phyloP scores from a whole-genome alignment of 2,113 vertebrate species.

The Catagonus wagneri region DNA sequence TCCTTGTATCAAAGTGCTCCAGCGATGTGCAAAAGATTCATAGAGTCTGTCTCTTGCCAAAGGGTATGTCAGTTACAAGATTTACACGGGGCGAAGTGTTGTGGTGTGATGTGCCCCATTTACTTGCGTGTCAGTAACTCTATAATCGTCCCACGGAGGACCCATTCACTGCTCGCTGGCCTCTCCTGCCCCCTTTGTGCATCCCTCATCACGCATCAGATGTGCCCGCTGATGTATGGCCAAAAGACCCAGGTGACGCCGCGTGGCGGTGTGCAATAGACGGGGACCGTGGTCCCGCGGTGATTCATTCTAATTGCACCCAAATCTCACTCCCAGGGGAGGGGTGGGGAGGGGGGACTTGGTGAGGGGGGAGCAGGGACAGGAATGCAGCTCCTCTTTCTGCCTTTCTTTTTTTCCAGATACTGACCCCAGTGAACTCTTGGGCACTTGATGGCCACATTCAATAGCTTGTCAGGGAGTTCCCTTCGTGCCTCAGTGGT shows the following conservation, averaged over 20 bases:
- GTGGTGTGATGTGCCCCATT: slow-evolving; percentile 63
- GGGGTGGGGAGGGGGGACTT: too few relatives aligned
- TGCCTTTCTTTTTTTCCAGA: slow-evolving; percentile 72
- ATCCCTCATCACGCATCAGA: slow-evolving; percentile 23
- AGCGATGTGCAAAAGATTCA: slow-evolving; percentile 73
- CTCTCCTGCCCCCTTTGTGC: slow-evolving; percentile 8
- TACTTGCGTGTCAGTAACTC: slow-evolving; percentile 54
- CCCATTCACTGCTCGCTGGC: slow-evolving; percentile 45
- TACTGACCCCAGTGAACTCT: slow-evolving; percentile 71
- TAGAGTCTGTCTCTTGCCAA: slow-evolving; percentile 73
- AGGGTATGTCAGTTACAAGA: slow-evolving; percentile 70
- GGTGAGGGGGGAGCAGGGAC: slow-evolving; percentile 26
- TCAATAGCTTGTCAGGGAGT: slow-evolving; percentile 84
- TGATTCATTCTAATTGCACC: slow-evolving; percentile 65
- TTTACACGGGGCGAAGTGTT: slow-evolving; percentile 59
- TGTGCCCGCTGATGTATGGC: slow-evolving; percentile 34
- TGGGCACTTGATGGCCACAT: slow-evolving; percentile 78
- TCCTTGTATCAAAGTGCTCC: slow-evolving; percentile 72
- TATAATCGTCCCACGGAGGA: slow-evolving; percentile 15
- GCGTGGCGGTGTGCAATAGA: background rate
- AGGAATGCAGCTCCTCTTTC: background rate
- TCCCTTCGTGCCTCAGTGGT: too few relatives aligned
- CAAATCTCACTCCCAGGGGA: slow-evolving; percentile 50
- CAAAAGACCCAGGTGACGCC: slow-evolving; percentile 47
- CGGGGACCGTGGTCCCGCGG: background rate